Base-by-base conservation (phyloP, 1,140 invertebrate genomes). In the Mya arenaria region DNA sequence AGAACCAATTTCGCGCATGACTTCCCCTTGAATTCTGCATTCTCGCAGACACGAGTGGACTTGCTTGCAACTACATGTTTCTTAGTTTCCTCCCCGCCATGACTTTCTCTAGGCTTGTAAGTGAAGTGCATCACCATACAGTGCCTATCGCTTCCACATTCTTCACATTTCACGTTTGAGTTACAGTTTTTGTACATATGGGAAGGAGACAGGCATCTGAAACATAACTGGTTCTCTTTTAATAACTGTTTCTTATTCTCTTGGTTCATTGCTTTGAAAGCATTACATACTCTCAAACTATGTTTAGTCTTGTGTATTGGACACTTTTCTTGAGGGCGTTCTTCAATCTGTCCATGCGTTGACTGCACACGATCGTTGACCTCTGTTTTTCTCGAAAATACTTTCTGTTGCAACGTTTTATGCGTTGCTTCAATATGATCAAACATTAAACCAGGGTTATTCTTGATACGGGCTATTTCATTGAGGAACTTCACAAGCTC, bases 181-280 rank as follows among this genome's bases (percentile, higher is more conserved):
- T 36, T 4, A 37, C 82, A 83, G 66, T 84, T 0, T 30, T 68
- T 32, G 37, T 32, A 48, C 63, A 84, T 56, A 71, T 80, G 41
- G n/a, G n/a, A n/a, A n/a, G n/a, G n/a, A n/a, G n/a, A n/a, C n/a
- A n/a, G n/a, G n/a, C n/a, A n/a, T n/a, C 63, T 82, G 34, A 84
- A 86, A 48, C 78, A 86, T 17, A 60, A 25, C 8, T 75, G 79
- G 44, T 82, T 69, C 58, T 86, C 75, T 39, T 71, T 82, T 1
- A 84, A 15, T n/a, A n/a, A n/a, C 8, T 82, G 62, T 30, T 44
- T 82, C 32, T 60, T 68, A 39, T 84, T 80, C 30, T 39, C 13
- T 4, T 69, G 4, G 6, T 41, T 19, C 56, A 75, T 84, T 3
- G n/a, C 15, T n/a, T 15, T 23, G 58, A 86, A 84, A 17, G 23